A percentile compares a stretch with the other conserved stretches of the same genome.
Conservation (phyloP, 2,113 vertebrate genomes). For the Dendrocopos noguchii region DNA sequence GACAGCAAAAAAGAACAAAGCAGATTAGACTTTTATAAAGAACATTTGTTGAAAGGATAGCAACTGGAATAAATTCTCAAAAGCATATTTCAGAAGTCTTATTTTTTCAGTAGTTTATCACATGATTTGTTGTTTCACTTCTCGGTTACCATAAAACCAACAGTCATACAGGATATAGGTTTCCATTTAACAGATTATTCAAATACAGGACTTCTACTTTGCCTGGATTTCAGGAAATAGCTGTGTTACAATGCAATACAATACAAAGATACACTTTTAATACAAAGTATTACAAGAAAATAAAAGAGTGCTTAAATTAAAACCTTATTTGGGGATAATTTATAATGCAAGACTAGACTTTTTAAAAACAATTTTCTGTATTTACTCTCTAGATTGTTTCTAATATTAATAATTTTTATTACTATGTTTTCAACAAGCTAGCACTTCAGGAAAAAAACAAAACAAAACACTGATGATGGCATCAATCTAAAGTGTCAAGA, state of each 20-base stretch:
- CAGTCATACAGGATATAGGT: background rate
- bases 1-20: conserved; percentile 5
- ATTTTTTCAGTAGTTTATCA: background rate
- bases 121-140: background rate
- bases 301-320: background rate
- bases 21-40: background rate
- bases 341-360: background rate
- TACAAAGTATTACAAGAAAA: background rate
- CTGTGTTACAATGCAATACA: background rate
- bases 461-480: background rate
- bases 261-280: background rate
- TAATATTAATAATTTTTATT: background rate
- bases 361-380: background rate
- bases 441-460: background rate
- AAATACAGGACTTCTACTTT: background rate
- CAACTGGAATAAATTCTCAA: background rate
- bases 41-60: background rate
- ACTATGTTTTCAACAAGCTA: background rate
- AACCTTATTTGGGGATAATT: background rate
- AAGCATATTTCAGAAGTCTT: background rate
- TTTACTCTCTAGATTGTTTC: background rate
- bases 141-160: background rate
- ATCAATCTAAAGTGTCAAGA: background rate
- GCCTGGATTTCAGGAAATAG: background rate
- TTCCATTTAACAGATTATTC: background rate